Evolutionary conservation across 2,888 invertebrate species (phyloP).

Genomic region (Hypsopygia costalis): DNA sequence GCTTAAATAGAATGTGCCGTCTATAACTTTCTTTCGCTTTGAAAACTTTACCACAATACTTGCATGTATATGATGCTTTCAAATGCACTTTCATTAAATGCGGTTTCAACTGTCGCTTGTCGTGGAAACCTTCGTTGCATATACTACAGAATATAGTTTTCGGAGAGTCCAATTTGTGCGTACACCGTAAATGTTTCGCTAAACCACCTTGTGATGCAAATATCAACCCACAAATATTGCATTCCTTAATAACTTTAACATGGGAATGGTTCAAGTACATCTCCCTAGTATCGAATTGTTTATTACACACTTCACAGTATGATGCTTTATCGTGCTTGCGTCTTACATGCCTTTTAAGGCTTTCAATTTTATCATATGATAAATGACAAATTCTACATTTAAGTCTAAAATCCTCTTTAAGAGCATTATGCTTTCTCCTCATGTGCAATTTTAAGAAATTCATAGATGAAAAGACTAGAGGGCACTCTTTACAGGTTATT

Average conservation of each 20-base stretch:
- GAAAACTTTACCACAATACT: slow-evolving; percentile 55
- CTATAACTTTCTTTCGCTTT: slow-evolving; percentile 65
- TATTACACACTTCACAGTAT: slow-evolving; percentile 59
- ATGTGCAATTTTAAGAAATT: slow-evolving; percentile 65
- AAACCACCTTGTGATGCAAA: slow-evolving; percentile 60
- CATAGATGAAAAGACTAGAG: slow-evolving; percentile 58
- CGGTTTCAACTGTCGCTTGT: slow-evolving; percentile 57
- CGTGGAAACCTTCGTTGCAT: slow-evolving; percentile 63
- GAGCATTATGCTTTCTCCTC: slow-evolving; percentile 64
- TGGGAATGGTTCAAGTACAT: slow-evolving; percentile 59
- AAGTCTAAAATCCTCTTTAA: slow-evolving; percentile 56
- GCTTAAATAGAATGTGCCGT: slow-evolving; percentile 59
- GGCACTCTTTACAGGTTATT: slow-evolving; percentile 58
- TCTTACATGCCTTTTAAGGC: slow-evolving; percentile 61
- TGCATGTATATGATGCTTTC: slow-evolving; percentile 61
- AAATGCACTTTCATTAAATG: slow-evolving; percentile 65
- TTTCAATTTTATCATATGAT: slow-evolving; percentile 71
- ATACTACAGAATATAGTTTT: slow-evolving; percentile 58
- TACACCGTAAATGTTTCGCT: slow-evolving; percentile 60
- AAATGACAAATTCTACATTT: slow-evolving; percentile 67
- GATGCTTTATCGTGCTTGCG: slow-evolving; percentile 62
- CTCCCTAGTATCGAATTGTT: slow-evolving; percentile 56
- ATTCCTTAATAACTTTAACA: slow-evolving; percentile 53
- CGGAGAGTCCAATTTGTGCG: slow-evolving; percentile 56
- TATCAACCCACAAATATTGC: slow-evolving; percentile 59